Base-by-base conservation (phyloP, 2,888 invertebrate species). In the Hyalella azteca region DNA sequence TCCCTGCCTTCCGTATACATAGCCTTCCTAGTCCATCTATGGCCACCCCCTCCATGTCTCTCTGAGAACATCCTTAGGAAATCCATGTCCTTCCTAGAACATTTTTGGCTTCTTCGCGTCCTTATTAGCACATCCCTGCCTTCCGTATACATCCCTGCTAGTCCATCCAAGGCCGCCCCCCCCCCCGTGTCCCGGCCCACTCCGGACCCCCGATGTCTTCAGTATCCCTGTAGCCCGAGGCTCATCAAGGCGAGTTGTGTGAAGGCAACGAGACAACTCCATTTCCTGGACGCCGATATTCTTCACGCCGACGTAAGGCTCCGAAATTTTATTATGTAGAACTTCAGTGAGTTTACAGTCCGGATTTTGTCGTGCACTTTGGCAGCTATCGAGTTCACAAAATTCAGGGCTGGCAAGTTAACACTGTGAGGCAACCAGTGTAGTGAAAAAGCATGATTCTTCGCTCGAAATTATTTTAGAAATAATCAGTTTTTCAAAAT, bases 191-290 rank as follows among this genome's bases (percentile, higher is more conserved):
- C 26, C 4, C 26, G 22, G 54, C n/a, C n/a, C n/a, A n/a, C n/a
- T n/a, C n/a, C n/a, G n/a, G n/a, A n/a, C n/a, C n/a, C n/a, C n/a
- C n/a, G n/a, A n/a, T n/a, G n/a, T n/a, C n/a, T n/a, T n/a, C n/a
- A n/a, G n/a, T n/a, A n/a, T n/a, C n/a, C n/a, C n/a, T n/a, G n/a
- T n/a, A 54, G 54, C 26, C 7, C 26, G 29, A 22, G 22, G 54
- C 54, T 54, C 54, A 54, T 54, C 54, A 54, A 3, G 4, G 54
- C 54, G 54, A 54, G 54, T 54, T 54, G 54, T 26, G 54, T 26
- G 54, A 54, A 54, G 54, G 29, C 54, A 54, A 54, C 54, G 54
- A 54, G 54, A 54, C 54, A 54, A 54, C 54, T 54, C 54, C 54
- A 54, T 54, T 54, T 54, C 54, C 54, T 22, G 54, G 49, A 36